phyloP scores from a whole-genome alignment of 1,140 invertebrate genomes.

The Batillaria attramentaria region DNA sequence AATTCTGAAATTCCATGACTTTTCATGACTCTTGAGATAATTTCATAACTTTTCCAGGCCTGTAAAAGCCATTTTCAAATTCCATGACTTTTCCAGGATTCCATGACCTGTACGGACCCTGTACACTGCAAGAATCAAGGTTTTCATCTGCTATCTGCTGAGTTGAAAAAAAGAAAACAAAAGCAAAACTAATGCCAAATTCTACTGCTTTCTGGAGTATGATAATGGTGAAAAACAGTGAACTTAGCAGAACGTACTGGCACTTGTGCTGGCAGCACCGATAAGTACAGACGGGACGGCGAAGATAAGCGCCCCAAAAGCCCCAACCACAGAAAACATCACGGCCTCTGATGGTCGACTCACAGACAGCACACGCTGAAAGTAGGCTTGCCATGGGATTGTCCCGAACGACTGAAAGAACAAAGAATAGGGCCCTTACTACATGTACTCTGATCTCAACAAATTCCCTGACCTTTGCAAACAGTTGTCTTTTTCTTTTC shows the following conservation, averaged over 20 bases:
- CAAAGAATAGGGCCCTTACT: background rate
- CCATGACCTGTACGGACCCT: no score
- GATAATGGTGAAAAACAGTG: background rate
- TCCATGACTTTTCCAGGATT: no score
- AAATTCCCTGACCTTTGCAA: no score
- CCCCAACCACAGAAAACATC: conserved; percentile 79
- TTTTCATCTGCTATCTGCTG: no score
- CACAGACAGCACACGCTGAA: conserved; percentile 95
- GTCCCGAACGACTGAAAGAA: conserved; percentile 88
- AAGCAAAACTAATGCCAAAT: no score
- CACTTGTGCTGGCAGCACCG: conserved; percentile 93
- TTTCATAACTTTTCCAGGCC: no score
- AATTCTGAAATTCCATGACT: no score
- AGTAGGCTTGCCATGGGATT: conserved; percentile 98
- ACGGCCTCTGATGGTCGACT: conserved; percentile 92
- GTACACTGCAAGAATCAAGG: no score
- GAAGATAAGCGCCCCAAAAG: conserved; percentile 90
- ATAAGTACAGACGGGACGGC: conserved; percentile 95
- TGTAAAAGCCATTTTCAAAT: no score
- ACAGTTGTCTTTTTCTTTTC: background rate
- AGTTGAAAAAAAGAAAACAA: no score
- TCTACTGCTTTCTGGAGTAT: no score
- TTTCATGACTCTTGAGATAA: no score
- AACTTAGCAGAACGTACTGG: conserved; percentile 76
- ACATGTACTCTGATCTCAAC: background rate